Conservation (phyloP, 2,888 invertebrate species). For the Mesorhabditis belari region DNA sequence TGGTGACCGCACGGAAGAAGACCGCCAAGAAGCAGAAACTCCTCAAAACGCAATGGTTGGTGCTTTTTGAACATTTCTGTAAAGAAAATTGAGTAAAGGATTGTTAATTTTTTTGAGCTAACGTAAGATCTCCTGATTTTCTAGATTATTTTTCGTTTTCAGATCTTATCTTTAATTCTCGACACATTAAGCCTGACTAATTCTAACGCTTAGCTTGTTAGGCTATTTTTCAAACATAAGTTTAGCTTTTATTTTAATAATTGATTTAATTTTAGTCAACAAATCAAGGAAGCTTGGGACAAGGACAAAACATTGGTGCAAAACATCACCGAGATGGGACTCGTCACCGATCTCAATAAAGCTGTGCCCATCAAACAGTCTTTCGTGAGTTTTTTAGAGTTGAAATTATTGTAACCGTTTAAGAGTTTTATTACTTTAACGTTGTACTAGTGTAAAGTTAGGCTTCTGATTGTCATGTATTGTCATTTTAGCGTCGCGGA, state of each 20-base stretch:
- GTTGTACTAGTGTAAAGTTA: background rate
- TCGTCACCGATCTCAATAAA: slow-evolving; percentile 34
- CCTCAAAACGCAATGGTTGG: background rate
- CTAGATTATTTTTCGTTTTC: no score
- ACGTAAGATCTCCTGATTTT: no score
- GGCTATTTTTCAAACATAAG: no score
- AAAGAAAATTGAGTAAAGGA: no score
- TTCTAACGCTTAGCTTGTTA: no score
- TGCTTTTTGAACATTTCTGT: no score
- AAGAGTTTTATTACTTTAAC: no score
- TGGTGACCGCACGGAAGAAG: background rate
- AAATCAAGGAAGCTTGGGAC: slow-evolving; percentile 25
- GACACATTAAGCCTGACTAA: no score
- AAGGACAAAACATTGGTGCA: slow-evolving; percentile 17
- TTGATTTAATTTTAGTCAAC: background rate
- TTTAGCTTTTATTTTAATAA: background rate
- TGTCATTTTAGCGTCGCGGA: slow-evolving; percentile 16
- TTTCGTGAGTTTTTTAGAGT: slow-evolving; percentile 21
- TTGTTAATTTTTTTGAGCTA: no score
- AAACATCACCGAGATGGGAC: slow-evolving; percentile 31
- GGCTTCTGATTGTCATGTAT: background rate
- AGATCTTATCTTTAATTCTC: no score
- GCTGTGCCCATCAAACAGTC: slow-evolving; percentile 19
- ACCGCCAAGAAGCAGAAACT: background rate
- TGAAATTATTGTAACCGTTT: no score